phyloP scores from a whole-genome alignment of 2,113 vertebrate genomes.

The Syngnathus scovelli region DNA sequence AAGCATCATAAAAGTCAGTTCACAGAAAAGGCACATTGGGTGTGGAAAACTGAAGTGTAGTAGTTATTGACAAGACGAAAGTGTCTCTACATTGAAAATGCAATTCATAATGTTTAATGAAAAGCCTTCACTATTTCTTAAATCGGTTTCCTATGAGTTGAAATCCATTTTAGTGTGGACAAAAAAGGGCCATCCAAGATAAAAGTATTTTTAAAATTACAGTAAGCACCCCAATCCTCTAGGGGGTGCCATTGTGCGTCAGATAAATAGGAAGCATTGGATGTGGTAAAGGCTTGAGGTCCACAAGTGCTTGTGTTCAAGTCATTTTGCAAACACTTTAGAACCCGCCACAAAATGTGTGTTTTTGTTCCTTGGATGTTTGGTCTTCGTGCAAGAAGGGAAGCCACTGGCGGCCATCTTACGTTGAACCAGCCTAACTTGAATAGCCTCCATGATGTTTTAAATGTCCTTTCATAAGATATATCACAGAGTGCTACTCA shows the following conservation, averaged over 20 bases:
- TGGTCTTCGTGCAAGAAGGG: too few species aligned
- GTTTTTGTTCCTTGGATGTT: neutral
- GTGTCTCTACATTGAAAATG: neutral
- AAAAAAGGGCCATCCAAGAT: neutral
- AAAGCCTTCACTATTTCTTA: neutral
- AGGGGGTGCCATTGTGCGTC: neutral
- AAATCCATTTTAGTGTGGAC: neutral
- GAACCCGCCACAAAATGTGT: neutral
- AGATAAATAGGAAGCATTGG: neutral
- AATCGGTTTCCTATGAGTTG: neutral
- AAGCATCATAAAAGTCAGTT: neutral
- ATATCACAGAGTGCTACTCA: too few species aligned
- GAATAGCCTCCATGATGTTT: too few species aligned
- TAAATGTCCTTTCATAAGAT: too few species aligned
- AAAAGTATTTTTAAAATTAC: neutral
- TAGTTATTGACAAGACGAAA: neutral
- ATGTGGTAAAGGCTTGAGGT: neutral
- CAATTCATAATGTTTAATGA: neutral
- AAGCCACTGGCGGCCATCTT: too few species aligned
- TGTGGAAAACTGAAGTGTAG: neutral
- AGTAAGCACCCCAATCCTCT: neutral
- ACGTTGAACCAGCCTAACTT: too few species aligned
- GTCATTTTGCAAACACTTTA: neutral
- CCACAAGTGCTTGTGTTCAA: neutral
- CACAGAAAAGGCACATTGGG: neutral